phyloP scores from a whole-genome alignment of 2,797 vertebrate genomes.

The Salmo trutta region DNA sequence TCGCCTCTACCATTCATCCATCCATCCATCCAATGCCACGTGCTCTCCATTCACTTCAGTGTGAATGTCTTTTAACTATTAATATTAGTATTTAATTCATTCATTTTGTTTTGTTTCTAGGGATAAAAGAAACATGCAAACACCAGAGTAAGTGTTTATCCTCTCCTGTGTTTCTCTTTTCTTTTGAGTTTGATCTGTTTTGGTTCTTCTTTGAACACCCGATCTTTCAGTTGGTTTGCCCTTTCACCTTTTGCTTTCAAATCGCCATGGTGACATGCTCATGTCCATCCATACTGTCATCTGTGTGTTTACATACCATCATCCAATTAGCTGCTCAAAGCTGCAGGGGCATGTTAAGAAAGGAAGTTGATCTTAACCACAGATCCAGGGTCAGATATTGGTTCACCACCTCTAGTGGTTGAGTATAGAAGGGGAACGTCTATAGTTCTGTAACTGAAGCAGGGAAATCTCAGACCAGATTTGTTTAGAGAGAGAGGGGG shows the following conservation, averaged over 20 bases:
- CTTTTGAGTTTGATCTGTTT: conserved; percentile 78
- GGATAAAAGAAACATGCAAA: conserved; percentile 99
- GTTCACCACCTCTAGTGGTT: neutral
- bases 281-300: conserved; percentile 75
- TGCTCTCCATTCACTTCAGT: conserved; percentile 78
- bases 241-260: conserved; percentile 69
- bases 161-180: conserved; percentile 87
- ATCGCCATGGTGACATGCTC: conserved; percentile 71
- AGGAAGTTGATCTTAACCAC: neutral
- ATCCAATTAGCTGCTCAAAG: conserved; percentile 85
- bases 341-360: conserved; percentile 23
- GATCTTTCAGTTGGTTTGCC: conserved; percentile 63
- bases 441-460: neutral
- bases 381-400: neutral
- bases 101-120: conserved; percentile 99
- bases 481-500: neutral
- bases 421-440: neutral
- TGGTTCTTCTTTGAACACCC: conserved; percentile 62
- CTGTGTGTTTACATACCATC: conserved; percentile 76
- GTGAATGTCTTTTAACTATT: conserved; percentile 91
- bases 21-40: conserved; percentile 50
- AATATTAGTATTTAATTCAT: conserved; percentile 99
- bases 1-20: conserved; percentile 43
- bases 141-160: conserved; percentile 99
- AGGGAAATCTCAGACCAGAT: neutral